These are phyloP conservation scores for Globodera ellingtonae DNA, from an alignment of 1,140 invertebrate species.

Conservation along the genomic window DNA sequence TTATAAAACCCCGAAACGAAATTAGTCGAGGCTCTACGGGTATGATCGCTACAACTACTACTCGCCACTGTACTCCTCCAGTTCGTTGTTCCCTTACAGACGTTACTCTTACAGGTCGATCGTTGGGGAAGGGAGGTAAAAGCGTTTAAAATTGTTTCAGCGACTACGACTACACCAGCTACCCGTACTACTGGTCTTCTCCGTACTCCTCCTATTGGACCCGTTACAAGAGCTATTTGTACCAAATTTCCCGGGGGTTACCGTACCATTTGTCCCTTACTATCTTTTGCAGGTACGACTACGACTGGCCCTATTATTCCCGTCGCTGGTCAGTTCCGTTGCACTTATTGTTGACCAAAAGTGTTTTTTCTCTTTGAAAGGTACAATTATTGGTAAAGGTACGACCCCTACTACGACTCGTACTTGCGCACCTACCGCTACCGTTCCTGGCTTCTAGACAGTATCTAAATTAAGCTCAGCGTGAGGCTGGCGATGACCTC, in stretches of 20 bases:
- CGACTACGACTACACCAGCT: conserved; percentile 50
- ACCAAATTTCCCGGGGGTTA: background rate
- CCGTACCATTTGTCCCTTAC: background rate
- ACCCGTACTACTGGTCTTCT: conserved; percentile 39
- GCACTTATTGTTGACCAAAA: background rate
- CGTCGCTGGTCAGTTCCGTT: conserved; percentile 1
- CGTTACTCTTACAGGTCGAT: conserved; percentile 39
- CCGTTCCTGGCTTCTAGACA: conserved; percentile 29
- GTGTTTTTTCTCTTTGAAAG: background rate
- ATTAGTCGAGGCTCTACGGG: conserved; percentile 43
- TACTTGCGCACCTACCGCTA: conserved; percentile 31
- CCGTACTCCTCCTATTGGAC: conserved; percentile 39
- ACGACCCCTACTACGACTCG: conserved; percentile 27
- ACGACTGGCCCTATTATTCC: conserved; percentile 15
- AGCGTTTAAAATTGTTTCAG: conserved; percentile 26
- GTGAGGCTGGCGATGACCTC: background rate
- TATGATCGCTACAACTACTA: conserved; percentile 45
- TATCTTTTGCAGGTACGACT: conserved; percentile 27
- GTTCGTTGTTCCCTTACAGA: conserved; percentile 37
- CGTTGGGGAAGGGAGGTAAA: background rate
- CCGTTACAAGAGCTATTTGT: conserved; percentile 46
- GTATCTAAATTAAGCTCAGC: conserved; percentile 3
- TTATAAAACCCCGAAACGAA: background rate
- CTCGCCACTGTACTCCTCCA: conserved; percentile 45
- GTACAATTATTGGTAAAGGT: conserved; percentile 7